phyloP scores from a whole-genome alignment of 2,113 vertebrate species.

The Cnemophilus loriae region DNA sequence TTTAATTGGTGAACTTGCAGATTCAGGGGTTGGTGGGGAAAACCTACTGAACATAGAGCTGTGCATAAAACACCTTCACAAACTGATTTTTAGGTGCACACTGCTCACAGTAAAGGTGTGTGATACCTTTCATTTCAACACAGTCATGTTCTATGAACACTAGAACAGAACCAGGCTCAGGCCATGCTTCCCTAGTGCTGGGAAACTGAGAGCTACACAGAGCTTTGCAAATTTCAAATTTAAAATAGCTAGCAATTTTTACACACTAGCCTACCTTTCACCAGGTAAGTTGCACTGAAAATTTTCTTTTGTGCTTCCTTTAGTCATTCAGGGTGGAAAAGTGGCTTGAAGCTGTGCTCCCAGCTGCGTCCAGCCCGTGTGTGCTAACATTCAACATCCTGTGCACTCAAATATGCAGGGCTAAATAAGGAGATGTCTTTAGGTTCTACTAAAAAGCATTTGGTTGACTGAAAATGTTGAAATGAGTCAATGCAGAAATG shows the following conservation, averaged over 20 bases:
- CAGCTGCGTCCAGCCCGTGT: conserved; percentile 25
- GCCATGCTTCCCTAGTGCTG: not conserved
- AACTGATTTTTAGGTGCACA: not conserved
- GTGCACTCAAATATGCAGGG: not conserved
- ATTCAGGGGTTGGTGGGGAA: no score
- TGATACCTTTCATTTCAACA: not conserved
- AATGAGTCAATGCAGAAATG: conserved; percentile 1
- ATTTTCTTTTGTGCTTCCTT: not conserved
- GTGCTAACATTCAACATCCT: conserved; percentile 33
- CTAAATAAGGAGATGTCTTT: conserved; percentile 41
- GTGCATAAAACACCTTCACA: not conserved
- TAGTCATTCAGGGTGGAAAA: not conserved
- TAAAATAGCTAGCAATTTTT: not conserved
- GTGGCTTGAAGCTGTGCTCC: conserved; percentile 25
- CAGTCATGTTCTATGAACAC: fast-evolving
- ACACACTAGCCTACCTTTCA: not conserved
- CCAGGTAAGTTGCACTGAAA: not conserved
- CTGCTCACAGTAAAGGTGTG: not conserved
- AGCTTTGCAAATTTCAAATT: not conserved
- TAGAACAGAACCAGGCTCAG: not conserved
- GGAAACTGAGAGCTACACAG: not conserved
- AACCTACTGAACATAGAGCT: no score
- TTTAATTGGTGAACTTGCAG: not conserved
- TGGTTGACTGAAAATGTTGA: conserved; percentile 10
- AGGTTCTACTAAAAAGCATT: conserved; percentile 11